Base-by-base conservation (phyloP, 2,888 invertebrate species). In the Monochamus alternatus region DNA sequence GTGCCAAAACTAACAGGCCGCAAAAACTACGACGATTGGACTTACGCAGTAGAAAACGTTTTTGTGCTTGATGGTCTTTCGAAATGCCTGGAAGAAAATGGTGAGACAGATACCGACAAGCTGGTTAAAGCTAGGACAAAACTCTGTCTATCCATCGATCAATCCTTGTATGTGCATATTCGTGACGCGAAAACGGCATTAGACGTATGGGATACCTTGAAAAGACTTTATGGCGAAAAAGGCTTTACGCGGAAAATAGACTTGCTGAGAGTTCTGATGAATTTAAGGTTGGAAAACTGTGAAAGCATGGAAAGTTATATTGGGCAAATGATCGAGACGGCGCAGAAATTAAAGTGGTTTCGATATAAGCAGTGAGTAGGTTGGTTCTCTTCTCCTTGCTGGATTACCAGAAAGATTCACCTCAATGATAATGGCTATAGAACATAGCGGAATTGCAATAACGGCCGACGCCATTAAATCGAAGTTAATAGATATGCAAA, bases 261-360 rank as follows among this genome's bases (percentile, higher is more conserved):
- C 58, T n/a, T 32, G 3, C 38, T 78, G 79, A 8, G 64, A 70
- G n/a, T 63, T 83, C n/a, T 83, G 81, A 64, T 69, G 5, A 84
- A 82, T 5, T 66, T 77, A 2, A 66, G 83, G 32, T 74, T 82
- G 3, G 84, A 86, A 64, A 82, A 83, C 69, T 78, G 75, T 69
- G 77, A 76, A 30, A 78, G 79, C 3, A 85, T 85, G 82, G 78
- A 72, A 47, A 12, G 31, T 1, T 86, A 85, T 64, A 81, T 85
- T 1, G 84, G 75, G 63, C 84, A 84, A 74, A 68, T 86, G 5
- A 72, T 84, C 5, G 84, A 85, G 77, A 84, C 81, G 9, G 72
- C 81, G 7, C 84, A 84, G 60, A 81, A 79, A 78, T 79, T 85
- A 47, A 63, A 74, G 83, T 7, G 84, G 83, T n/a, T 85, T 85